Evolutionary conservation across 2,797 vertebrate species (phyloP).

Genomic region (Hirundo rustica): DNA sequence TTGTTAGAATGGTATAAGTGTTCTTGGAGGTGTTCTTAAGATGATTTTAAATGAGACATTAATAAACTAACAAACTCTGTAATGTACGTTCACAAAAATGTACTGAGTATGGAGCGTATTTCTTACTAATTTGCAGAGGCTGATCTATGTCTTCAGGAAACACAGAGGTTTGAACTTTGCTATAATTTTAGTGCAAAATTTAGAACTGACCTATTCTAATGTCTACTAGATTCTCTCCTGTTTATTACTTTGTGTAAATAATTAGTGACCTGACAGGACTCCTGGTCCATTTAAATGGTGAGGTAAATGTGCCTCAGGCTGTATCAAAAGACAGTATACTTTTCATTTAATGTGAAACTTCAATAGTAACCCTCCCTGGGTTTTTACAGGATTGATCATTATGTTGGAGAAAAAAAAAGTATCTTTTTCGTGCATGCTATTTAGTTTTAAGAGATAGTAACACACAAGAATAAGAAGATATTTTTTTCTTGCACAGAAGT

Average conservation of each 20-base stretch:
- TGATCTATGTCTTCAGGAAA: background rate
- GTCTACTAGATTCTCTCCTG: background rate
- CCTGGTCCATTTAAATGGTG: background rate
- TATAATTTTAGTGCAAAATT: background rate
- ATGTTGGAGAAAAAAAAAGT: background rate
- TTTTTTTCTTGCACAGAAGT: background rate
- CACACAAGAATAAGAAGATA: background rate
- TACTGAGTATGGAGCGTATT: background rate
- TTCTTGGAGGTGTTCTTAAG: background rate
- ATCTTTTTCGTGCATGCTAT: background rate
- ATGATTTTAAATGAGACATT: conserved; percentile 1
- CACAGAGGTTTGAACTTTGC: background rate
- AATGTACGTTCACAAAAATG: background rate
- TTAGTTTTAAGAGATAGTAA: conserved; percentile 13
- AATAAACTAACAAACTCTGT: background rate
- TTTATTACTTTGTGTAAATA: conserved; percentile 41
- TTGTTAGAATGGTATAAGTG: background rate
- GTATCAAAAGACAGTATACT: background rate
- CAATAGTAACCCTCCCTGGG: background rate
- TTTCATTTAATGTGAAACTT: conserved; percentile 30
- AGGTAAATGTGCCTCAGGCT: background rate
- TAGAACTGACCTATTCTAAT: background rate
- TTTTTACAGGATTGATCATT: conserved; percentile 22
- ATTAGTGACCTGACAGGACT: background rate
- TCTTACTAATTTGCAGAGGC: background rate